A percentile compares a stretch with the other conserved stretches of the same genome.
Conservation (phyloP, 2,888 invertebrate species). For the Acheta domesticus region DNA sequence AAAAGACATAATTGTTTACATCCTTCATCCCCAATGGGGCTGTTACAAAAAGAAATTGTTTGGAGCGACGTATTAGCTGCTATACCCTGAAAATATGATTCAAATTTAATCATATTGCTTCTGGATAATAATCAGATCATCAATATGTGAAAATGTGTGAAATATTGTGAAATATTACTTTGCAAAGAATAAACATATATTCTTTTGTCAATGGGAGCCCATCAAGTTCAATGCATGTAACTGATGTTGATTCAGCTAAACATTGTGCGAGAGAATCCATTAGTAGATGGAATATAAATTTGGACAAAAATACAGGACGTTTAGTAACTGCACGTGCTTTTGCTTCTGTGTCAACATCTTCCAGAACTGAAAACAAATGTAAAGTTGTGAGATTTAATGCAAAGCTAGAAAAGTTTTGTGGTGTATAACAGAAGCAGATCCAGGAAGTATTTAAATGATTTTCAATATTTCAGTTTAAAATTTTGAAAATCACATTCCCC, state of each 20-base stretch:
- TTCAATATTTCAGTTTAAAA: too few species aligned
- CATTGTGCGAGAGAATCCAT: constrained; percentile 63
- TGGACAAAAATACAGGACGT: constrained; percentile 63
- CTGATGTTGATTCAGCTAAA: constrained; percentile 58
- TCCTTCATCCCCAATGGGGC: constrained; percentile 67
- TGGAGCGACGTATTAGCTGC: constrained; percentile 62
- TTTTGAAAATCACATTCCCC: too few species aligned
- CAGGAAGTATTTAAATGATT: too few species aligned
- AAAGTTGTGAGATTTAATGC: neutral
- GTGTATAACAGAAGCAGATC: too few species aligned
- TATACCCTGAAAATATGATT: constrained; percentile 51
- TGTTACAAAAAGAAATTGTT: constrained; percentile 64
- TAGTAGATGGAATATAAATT: constrained; percentile 64
- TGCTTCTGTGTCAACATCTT: constrained; percentile 55
- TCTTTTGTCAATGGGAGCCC: constrained; percentile 67
- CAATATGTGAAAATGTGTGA: too few species aligned
- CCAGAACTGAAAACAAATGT: constrained; percentile 37
- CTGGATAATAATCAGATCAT: too few species aligned
- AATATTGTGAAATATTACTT: neutral
- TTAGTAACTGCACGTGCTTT: constrained; percentile 62
- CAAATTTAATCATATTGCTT: too few species aligned
- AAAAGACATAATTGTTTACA: constrained; percentile 67
- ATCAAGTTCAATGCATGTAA: constrained; percentile 63
- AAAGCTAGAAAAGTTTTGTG: too few species aligned
- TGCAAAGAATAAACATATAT: constrained; percentile 45